Evolutionary conservation across 1,140 invertebrate genomes (phyloP), one percentile per base, ranked within the genome.

Genomic region (Ceratitis capitata): DNA sequence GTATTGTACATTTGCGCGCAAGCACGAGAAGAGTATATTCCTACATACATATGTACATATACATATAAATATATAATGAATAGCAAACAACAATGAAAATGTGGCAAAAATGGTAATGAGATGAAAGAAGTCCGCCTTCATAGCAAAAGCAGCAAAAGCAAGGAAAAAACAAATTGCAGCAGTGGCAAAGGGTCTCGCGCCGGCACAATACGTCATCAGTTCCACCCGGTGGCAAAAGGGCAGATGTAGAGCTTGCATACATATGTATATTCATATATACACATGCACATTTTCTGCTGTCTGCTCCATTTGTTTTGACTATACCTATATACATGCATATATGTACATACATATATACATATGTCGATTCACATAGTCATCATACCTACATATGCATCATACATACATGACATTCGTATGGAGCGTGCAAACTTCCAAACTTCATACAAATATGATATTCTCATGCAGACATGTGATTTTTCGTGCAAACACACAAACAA

Each of bases 21-120:
- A n/a, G n/a, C n/a, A n/a, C n/a, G n/a, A n/a, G n/a, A n/a, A n/a
- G 14, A 19, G 3, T 29, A 26, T 69, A 35, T 35, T 32, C 19
- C 14, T 19, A 39, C 61, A 39, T 19, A 69, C 58, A 32, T 26
- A 32, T 10, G 6, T 61, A 69, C 14, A 7, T 39, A 19, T 39
- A 19, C 2, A 69, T 32, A 16, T 39, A 69, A 29, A 56, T 19
- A 23, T 23, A 35, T 69, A 69, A 35, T 69, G 61, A 69, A 69
- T n/a, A n/a, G n/a, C 61, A 69, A 69, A 69, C 61, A 69, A 39
- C 61, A 35, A 69, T 69, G 32, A 19, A 69, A 69, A 69, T 69
- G 61, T 69, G 61, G 61, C 61, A 69, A 69, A 69, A 69, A 39
- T 69, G 61, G 61, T 69, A 69, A 69, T 69, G 32, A 69, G 61